Evolutionary conservation across 2,888 invertebrate species (phyloP).

Genomic region (Phyllotreta cruciferae): DNA sequence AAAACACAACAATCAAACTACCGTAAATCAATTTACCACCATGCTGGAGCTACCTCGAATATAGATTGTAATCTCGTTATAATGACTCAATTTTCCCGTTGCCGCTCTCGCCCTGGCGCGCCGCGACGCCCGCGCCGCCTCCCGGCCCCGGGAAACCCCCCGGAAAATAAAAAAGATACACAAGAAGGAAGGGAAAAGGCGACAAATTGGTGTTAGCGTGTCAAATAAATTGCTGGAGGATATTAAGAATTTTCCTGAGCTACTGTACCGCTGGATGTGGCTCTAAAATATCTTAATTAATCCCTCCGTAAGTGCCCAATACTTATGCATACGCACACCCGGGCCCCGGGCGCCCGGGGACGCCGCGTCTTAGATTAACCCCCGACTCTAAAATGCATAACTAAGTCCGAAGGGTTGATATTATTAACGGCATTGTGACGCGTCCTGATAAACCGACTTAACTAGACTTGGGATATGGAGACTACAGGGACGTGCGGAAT

Average conservation of each 20-base stretch:
- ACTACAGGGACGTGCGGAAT: constrained; percentile 17
- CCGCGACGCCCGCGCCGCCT: too few species aligned
- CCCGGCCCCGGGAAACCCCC: too few species aligned
- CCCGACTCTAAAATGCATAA: constrained; percentile 51
- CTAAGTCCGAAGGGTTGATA: constrained; percentile 45
- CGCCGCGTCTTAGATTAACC: constrained; percentile 49
- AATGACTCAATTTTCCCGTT: constrained; percentile 31
- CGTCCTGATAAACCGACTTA: constrained; percentile 46
- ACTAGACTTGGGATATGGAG: constrained; percentile 50
- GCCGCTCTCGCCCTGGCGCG: background rate
- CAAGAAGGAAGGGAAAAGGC: background rate
- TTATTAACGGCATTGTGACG: constrained; percentile 49
- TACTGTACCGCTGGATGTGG: too few species aligned
- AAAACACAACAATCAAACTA: constrained; percentile 29
- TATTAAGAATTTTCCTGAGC: too few species aligned
- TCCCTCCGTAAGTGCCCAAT: constrained; percentile 41
- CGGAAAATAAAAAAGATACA: background rate
- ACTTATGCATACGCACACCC: constrained; percentile 45
- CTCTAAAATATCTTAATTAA: constrained; percentile 6
- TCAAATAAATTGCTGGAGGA: constrained; percentile 5
- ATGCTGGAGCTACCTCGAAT: constrained; percentile 28
- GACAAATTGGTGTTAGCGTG: constrained; percentile 10
- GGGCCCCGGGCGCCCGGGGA: constrained; percentile 28
- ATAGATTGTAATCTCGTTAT: constrained; percentile 34
- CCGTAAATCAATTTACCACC: constrained; percentile 28